A percentile compares a stretch with the other conserved stretches of the same genome.
These are phyloP conservation scores for Sakesphorus luctuosus DNA, from an alignment of 2,113 vertebrate species.

Conservation along the genomic window DNA sequence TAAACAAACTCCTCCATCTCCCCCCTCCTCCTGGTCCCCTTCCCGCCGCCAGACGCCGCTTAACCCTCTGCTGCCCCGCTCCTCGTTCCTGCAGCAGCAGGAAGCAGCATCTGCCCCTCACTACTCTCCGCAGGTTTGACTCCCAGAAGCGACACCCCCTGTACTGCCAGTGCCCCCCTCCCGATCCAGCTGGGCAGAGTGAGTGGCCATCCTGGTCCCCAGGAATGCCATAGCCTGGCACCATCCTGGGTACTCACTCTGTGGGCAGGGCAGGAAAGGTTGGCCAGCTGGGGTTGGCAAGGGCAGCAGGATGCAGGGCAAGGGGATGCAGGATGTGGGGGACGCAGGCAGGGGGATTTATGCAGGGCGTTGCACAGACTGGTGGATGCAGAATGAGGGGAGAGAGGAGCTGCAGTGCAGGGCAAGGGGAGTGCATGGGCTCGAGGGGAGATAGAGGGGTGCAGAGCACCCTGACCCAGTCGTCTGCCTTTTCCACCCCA, in stretches of 20 bases:
- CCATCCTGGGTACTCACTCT: not conserved
- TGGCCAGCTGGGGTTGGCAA: not conserved
- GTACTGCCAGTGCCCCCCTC: not conserved
- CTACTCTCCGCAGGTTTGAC: not conserved
- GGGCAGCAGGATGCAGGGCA: not conserved
- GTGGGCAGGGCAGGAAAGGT: not conserved
- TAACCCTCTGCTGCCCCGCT: constrained; percentile 51
- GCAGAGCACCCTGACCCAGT: not conserved
- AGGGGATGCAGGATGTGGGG: not conserved
- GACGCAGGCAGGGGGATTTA: not conserved
- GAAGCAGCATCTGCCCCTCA: not conserved
- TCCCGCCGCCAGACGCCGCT: constrained; percentile 24
- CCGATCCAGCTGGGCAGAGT: not conserved
- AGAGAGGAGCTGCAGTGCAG: not conserved
- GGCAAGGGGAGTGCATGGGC: not conserved
- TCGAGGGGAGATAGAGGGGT: not conserved
- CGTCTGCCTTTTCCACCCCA: not conserved
- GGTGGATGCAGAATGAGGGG: not conserved
- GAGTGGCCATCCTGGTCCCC: not conserved
- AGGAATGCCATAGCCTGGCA: not conserved
- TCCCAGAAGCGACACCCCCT: not conserved
- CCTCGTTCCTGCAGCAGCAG: not conserved
- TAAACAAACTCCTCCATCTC: constrained; percentile 53
- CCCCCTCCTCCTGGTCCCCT: not conserved
- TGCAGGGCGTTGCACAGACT: not conserved